Conservation (phyloP, 2,113 vertebrate species). For the Oncorhynchus keta region DNA sequence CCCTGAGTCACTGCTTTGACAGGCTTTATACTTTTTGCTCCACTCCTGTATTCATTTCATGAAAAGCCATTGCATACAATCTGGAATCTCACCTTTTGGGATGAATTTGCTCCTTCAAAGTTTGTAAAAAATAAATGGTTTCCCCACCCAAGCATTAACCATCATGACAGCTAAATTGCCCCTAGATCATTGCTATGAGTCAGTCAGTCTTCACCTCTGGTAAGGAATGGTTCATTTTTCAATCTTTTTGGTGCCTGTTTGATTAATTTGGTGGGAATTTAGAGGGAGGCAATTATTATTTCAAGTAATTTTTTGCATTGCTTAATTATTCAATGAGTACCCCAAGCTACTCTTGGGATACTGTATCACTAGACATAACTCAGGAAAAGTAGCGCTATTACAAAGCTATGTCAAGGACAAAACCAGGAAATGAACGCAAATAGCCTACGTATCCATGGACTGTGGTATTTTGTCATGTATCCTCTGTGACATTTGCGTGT, state of each 20-base stretch:
- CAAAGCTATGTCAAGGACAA: background rate
- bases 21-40: slow-evolving; percentile 12
- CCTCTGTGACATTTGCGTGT: slow-evolving; percentile 1
- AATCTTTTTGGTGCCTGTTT: slow-evolving; percentile 28
- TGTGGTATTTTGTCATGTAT: slow-evolving; percentile 1
- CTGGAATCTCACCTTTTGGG: background rate
- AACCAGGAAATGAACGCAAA: background rate
- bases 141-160: slow-evolving; percentile 8
- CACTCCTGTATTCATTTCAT: slow-evolving; percentile 18
- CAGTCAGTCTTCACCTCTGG: slow-evolving; percentile 2
- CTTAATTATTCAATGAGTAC: slow-evolving; percentile 33
- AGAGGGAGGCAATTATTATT: slow-evolving; percentile 49
- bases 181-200: slow-evolving; percentile 8
- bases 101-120: background rate
- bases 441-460: too few species aligned
- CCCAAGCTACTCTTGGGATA: slow-evolving; percentile 24
- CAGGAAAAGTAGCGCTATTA: slow-evolving; percentile 9
- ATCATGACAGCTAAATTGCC: slow-evolving; percentile 8
- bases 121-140: background rate
- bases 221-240: slow-evolving; percentile 42
- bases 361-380: slow-evolving; percentile 34
- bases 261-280: slow-evolving; percentile 40
- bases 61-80: slow-evolving; percentile 6
- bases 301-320: slow-evolving; percentile 40
- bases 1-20: slow-evolving; percentile 38